Evolutionary conservation across 2,113 vertebrate species (phyloP).

Genomic region (Tachuris rubrigastra): DNA sequence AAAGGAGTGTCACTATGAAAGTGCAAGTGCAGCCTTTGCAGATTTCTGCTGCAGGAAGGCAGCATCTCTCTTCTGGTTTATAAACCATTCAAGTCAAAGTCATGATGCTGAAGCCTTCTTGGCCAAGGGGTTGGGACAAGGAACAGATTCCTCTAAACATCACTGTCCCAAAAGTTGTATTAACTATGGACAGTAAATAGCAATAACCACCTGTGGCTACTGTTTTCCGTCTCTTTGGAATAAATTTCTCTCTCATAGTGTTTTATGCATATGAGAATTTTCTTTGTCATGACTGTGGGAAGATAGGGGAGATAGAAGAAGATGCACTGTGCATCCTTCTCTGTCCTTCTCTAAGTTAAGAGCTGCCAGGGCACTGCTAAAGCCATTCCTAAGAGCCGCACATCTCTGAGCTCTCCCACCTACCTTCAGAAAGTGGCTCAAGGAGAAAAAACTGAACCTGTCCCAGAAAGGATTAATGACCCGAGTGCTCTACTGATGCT

Average conservation of each 20-base stretch:
- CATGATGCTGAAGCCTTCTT: fast-evolving
- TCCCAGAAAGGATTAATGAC: not conserved
- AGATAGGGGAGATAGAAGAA: not conserved
- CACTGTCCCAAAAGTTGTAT: not conserved
- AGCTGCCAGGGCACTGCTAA: not conserved
- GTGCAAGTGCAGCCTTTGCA: fast-evolving
- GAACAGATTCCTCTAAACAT: not conserved
- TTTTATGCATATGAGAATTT: not conserved
- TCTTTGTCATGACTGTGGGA: not conserved
- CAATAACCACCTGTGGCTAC: not conserved
- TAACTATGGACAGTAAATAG: not conserved
- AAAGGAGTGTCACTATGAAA: not conserved
- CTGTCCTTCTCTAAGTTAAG: not conserved
- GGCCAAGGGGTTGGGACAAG: not conserved
- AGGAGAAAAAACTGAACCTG: not conserved
- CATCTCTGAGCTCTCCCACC: not conserved
- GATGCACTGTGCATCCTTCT: not conserved
- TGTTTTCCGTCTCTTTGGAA: not conserved
- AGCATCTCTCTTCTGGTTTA: not conserved
- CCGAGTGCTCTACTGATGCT: not conserved
- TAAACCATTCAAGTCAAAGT: not conserved
- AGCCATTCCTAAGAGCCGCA: not conserved
- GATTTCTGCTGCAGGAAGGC: not conserved
- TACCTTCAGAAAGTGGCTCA: not conserved
- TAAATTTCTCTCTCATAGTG: fast-evolving